Evolutionary conservation across 64 coral and sea anemone species (phyloP).

Genomic region (Montipora sp.): DNA sequence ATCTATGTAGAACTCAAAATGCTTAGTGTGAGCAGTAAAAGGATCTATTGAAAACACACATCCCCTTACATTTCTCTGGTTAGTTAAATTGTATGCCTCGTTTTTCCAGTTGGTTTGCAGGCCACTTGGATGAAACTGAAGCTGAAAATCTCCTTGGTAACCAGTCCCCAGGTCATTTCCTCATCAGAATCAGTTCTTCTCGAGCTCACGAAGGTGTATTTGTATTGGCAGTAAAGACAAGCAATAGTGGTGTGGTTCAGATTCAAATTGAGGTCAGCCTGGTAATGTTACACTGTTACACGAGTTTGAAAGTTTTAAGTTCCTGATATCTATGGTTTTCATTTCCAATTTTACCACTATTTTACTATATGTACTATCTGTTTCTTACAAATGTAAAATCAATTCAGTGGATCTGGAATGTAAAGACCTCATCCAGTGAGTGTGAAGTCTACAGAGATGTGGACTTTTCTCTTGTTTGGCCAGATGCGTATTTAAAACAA

Average conservation of each 20-base stretch:
- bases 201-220: constrained; percentile 78
- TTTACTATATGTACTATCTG: too few species aligned
- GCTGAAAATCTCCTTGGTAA: constrained; percentile 12
- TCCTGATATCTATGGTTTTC: not conserved
- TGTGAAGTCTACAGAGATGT: too few species aligned
- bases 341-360: too few species aligned
- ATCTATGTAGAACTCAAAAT: too few species aligned
- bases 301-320: too few species aligned
- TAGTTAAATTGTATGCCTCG: not conserved
- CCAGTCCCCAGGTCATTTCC: constrained; percentile 59
- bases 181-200: constrained; percentile 81
- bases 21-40: too few species aligned
- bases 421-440: too few species aligned
- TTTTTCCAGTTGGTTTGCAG: constrained; percentile 88
- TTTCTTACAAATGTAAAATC: too few species aligned
- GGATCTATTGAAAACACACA: too few species aligned
- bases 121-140: constrained; percentile 66
- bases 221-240: constrained; percentile 81
- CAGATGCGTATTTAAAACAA: too few species aligned
- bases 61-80: not conserved
- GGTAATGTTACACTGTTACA: not conserved
- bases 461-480: too few species aligned
- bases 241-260: constrained; percentile 50
- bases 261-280: constrained; percentile 82
- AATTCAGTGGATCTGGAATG: too few species aligned